Evolutionary conservation across 2,888 invertebrate genomes (phyloP).

Genomic region (Eucriotettix oculatus): DNA sequence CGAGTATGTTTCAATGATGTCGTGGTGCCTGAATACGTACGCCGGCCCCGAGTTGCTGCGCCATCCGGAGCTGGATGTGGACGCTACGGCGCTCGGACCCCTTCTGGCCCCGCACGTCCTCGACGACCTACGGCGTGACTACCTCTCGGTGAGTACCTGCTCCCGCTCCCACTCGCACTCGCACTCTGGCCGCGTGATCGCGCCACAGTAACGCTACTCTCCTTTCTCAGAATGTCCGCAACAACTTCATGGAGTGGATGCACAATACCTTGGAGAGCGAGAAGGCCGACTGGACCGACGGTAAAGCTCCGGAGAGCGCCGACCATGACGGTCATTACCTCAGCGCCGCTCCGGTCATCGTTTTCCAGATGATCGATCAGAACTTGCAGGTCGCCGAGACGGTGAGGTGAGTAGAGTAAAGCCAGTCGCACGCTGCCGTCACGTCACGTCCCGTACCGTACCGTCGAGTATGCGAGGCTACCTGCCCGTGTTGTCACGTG

Average conservation of each 20-base stretch:
- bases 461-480: too few relatives aligned
- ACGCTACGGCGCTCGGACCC: constrained; percentile 51
- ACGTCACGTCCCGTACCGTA: too few relatives aligned
- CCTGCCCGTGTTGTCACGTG: too few relatives aligned
- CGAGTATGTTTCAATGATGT: constrained; percentile 85
- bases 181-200: too few relatives aligned
- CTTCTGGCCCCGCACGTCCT: constrained; percentile 59
- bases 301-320: constrained; percentile 63
- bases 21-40: constrained; percentile 88
- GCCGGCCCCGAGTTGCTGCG: constrained; percentile 74
- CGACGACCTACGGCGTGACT: constrained; percentile 64
- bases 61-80: constrained; percentile 68
- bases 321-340: constrained; percentile 67
- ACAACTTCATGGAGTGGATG: constrained; percentile 91
- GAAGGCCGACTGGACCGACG: constrained; percentile 80
- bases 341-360: constrained; percentile 87
- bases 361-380: constrained; percentile 98
- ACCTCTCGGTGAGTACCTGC: constrained; percentile 38
- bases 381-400: constrained; percentile 60
- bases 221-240: constrained; percentile 52
- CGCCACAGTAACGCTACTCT: not conserved
- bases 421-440: too few relatives aligned
- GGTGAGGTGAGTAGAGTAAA: constrained; percentile 24
- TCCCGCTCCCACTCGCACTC: not conserved
- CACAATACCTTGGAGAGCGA: constrained; percentile 81